Conservation (phyloP, 2,797 vertebrate species). For the Anguilla megastoma region DNA sequence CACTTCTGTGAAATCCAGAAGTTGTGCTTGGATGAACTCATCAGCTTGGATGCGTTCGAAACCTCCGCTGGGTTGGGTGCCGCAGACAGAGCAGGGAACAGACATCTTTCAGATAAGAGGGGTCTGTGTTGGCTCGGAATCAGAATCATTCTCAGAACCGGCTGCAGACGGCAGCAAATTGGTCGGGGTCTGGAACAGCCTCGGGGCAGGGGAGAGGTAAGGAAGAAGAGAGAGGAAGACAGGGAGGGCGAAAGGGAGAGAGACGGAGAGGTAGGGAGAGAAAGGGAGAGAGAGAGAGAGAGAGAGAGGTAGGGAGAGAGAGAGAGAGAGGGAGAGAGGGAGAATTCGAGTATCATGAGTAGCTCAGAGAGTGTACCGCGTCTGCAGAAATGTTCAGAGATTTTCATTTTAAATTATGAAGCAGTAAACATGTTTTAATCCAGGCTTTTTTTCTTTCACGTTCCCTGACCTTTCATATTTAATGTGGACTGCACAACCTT, state of each 20-base stretch:
- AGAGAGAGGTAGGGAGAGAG: too few species aligned
- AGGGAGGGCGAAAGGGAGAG: neutral
- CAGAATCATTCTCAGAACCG: neutral
- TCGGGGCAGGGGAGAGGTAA: neutral
- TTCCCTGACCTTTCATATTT: neutral
- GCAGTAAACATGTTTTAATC: neutral
- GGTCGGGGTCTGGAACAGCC: neutral
- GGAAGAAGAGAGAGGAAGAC: neutral
- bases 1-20: neutral
- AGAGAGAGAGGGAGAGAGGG: too few species aligned
- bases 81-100: neutral
- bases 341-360: neutral
- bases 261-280: neutral
- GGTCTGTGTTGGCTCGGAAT: neutral
- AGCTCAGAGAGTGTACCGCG: neutral
- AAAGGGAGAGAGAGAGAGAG: too few species aligned
- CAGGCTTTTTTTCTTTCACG: neutral
- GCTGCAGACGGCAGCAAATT: neutral
- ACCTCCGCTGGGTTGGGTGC: neutral
- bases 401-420: neutral
- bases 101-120: neutral
- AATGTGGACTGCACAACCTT: neutral
- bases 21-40: conserved; percentile 16
- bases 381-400: neutral
- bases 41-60: neutral